Percentiles rank a stretch among this genome's conserved stretches.
phyloP scores from a whole-genome alignment of 64 coral and sea anemone species.

The Hydrozoanthus tunicans region DNA sequence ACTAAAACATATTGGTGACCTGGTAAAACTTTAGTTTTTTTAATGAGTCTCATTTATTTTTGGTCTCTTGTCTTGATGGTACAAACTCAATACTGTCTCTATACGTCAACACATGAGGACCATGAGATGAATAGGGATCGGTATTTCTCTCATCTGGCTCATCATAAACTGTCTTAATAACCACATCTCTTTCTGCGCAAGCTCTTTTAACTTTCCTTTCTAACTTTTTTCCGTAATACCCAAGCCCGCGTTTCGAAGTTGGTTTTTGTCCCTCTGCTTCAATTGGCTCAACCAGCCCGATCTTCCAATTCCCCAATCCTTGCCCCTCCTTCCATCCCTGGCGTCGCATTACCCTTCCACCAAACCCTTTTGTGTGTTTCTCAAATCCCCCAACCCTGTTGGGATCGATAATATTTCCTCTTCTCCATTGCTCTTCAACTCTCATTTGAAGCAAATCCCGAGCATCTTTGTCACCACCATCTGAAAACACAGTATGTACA shows the following conservation, averaged over 20 bases:
- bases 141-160: conserved; percentile 66
- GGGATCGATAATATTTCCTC: conserved; percentile 69
- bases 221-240: conserved; percentile 98
- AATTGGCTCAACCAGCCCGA: conserved; percentile 81
- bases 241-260: conserved; percentile 83
- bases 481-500: conserved; percentile 4
- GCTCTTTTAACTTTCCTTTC: conserved; percentile 72
- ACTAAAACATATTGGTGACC: too few relatives aligned
- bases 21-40: too few relatives aligned
- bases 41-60: background rate
- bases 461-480: conserved; percentile 89
- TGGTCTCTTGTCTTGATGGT: conserved; percentile 29
- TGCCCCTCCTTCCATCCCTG: conserved; percentile 86
- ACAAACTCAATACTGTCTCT: conserved; percentile 82
- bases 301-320: conserved; percentile 73
- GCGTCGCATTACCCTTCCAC: conserved; percentile 76
- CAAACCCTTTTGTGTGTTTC: conserved; percentile 88
- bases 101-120: conserved; percentile 81
- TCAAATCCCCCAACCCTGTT: conserved; percentile 95
- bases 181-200: conserved; percentile 81
- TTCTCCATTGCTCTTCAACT: conserved; percentile 82
- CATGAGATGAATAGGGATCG: conserved; percentile 65
- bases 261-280: conserved; percentile 87
- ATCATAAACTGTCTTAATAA: conserved; percentile 97
- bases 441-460: conserved; percentile 82